Percentiles rank a stretch among this genome's conserved stretches.
Conservation (phyloP, 2,888 invertebrate species). For the Latrodectus hesperus region DNA sequence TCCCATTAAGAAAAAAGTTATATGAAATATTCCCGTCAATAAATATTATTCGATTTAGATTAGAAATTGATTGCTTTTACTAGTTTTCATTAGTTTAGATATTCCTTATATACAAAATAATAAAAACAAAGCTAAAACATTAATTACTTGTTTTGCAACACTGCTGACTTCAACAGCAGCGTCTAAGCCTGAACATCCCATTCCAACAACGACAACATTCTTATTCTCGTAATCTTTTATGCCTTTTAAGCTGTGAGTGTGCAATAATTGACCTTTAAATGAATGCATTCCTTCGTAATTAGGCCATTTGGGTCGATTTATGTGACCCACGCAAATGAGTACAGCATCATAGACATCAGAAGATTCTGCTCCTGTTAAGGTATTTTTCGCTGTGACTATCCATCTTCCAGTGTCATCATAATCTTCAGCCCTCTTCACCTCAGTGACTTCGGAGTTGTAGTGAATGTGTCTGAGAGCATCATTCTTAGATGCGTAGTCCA, state of each 20-base stretch:
- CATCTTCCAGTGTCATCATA: slow-evolving; percentile 59
- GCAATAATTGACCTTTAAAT: slow-evolving; percentile 72
- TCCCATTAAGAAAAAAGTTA: too few species aligned
- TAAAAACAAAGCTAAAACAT: too few species aligned
- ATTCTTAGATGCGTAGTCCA: slow-evolving; percentile 70
- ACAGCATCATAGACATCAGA: slow-evolving; percentile 74
- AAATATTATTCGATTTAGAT: too few species aligned
- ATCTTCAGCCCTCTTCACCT: slow-evolving; percentile 30
- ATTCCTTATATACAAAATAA: too few species aligned
- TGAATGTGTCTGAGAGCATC: slow-evolving; percentile 67
- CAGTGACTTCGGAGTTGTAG: slow-evolving; percentile 48
- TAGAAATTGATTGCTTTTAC: too few species aligned
- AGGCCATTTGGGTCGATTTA: slow-evolving; percentile 75
- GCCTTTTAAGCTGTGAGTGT: slow-evolving; percentile 69
- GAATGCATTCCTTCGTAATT: slow-evolving; percentile 74
- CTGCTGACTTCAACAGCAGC: slow-evolving; percentile 59
- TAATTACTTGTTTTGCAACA: slow-evolving; percentile 61
- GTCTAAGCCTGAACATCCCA: slow-evolving; percentile 76
- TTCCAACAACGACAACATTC: slow-evolving; percentile 76
- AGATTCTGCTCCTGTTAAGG: slow-evolving; percentile 1
- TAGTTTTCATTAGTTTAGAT: too few species aligned
- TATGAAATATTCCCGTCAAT: too few species aligned
- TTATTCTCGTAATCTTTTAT: slow-evolving; percentile 71
- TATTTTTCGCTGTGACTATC: slow-evolving; percentile 65
- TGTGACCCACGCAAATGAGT: slow-evolving; percentile 77